Conservation (phyloP, 2,888 invertebrate genomes). For the Plagiodera versicolora region DNA sequence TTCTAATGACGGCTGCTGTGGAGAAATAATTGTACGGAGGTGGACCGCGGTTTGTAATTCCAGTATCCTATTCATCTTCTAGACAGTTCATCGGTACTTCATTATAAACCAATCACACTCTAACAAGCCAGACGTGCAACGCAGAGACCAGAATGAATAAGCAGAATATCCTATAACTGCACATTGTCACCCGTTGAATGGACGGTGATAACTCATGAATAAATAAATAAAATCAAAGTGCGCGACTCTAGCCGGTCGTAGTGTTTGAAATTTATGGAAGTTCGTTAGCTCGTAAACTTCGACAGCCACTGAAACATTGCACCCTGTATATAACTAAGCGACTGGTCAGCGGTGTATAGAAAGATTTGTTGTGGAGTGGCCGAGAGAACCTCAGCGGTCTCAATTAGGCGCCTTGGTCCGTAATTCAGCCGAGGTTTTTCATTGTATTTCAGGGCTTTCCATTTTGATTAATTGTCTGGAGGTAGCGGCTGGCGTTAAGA, state of each 20-base stretch:
- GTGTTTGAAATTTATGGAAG: slow-evolving; percentile 51
- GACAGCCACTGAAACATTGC: slow-evolving; percentile 51
- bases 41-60: not conserved
- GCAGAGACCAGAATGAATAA: slow-evolving; percentile 29
- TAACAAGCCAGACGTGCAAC: slow-evolving; percentile 41
- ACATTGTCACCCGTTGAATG: slow-evolving; percentile 47
- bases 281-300: slow-evolving; percentile 52
- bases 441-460: slow-evolving; percentile 20
- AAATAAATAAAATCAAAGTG: slow-evolving; percentile 49
- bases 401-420: slow-evolving; percentile 38
- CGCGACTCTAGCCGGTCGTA: slow-evolving; percentile 41
- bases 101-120: slow-evolving; percentile 44
- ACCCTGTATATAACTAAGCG: slow-evolving; percentile 52
- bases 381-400: slow-evolving; percentile 37
- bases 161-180: slow-evolving; percentile 44
- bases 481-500: slow-evolving; percentile 13
- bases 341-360: slow-evolving; percentile 33
- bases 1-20: no score
- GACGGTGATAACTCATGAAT: slow-evolving; percentile 47
- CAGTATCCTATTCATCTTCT: not conserved
- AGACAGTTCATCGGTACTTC: slow-evolving; percentile 23
- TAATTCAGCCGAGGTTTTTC: slow-evolving; percentile 28
- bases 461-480: slow-evolving; percentile 19
- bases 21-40: no score
- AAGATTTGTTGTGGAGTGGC: slow-evolving; percentile 37